Percentiles rank a stretch among this genome's conserved stretches.
phyloP scores from a whole-genome alignment of 1,140 invertebrate species.

The Ceratoteleas bidentatus region DNA sequence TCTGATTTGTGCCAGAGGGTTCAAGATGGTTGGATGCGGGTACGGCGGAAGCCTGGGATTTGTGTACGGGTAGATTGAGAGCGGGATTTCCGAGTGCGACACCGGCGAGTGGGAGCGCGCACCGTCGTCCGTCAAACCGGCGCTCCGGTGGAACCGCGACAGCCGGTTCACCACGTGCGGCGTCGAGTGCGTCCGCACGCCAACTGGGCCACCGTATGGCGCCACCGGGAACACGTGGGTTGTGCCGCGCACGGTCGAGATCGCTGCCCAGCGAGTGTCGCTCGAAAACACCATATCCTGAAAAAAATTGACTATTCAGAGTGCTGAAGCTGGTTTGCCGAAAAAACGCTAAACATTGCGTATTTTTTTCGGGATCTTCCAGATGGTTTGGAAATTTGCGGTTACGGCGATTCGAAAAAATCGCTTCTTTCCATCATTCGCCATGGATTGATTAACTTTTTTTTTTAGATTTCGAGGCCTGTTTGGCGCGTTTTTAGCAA shows the following conservation, averaged over 20 bases:
- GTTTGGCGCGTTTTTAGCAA: no score
- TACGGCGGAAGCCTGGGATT: constrained; percentile 95
- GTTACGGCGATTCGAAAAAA: no score
- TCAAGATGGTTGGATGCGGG: constrained; percentile 89
- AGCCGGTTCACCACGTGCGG: constrained; percentile 96
- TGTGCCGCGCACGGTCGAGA: constrained; percentile 96
- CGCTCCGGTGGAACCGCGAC: constrained; percentile 97
- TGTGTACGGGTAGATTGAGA: constrained; percentile 88
- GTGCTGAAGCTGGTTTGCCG: no score
- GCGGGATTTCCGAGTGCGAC: constrained; percentile 80
- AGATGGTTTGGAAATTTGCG: no score
- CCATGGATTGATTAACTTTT: no score
- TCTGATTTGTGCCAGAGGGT: constrained; percentile 92
- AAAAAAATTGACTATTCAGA: constrained; percentile 70
- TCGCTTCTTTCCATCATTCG: no score
- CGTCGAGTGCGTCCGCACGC: constrained; percentile 95
- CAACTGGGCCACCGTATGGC: constrained; percentile 96
- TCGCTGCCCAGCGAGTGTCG: constrained; percentile 97
- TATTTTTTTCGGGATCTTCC: no score
- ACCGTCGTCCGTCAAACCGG: constrained; percentile 90
- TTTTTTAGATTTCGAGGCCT: no score
- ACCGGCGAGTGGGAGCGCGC: constrained; percentile 89
- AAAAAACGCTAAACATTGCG: no score
- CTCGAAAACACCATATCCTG: constrained; percentile 93
- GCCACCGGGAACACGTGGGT: constrained; percentile 98